Conservation (phyloP, 2,113 vertebrate genomes). For the Serinus canaria region DNA sequence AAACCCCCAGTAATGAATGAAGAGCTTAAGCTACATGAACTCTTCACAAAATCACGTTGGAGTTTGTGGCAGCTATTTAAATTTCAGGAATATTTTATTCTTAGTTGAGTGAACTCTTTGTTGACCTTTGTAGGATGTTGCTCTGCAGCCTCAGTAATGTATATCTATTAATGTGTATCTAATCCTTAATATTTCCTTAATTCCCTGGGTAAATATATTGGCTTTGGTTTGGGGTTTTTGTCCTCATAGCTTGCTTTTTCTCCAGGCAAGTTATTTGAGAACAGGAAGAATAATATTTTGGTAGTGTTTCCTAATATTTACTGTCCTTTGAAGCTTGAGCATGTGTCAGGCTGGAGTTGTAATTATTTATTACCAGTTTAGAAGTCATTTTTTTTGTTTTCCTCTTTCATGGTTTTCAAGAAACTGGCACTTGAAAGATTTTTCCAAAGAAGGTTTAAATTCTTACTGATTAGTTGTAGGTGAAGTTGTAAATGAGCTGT, state of each 20-base stretch:
- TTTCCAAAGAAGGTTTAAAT: constrained; percentile 11
- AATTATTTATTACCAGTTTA: constrained; percentile 52
- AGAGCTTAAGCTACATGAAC: not conserved
- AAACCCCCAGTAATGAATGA: not conserved
- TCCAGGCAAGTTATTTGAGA: constrained; percentile 1
- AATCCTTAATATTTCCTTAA: not conserved
- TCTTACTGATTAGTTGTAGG: constrained; percentile 37
- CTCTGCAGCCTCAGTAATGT: not conserved
- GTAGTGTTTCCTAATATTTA: not conserved
- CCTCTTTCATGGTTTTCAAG: not conserved
- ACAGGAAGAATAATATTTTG: constrained; percentile 44
- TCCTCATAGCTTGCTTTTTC: not conserved
- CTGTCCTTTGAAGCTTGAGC: constrained; percentile 1
- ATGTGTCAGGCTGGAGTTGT: constrained; percentile 12
- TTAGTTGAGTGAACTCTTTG: not conserved
- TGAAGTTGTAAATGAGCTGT: constrained; percentile 41
- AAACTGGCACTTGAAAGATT: constrained; percentile 43
- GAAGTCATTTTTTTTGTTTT: constrained; percentile 54
- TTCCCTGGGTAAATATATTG: not conserved
- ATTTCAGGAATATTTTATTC: not conserved
- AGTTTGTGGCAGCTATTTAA: not conserved
- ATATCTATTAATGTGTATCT: not conserved
- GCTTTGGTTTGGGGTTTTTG: not conserved
- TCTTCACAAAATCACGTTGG: not conserved
- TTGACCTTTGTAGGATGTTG: not conserved